Percentiles rank a stretch among this genome's conserved stretches.
phyloP scores from a whole-genome alignment of 2,113 vertebrate genomes.

The Atrichornis clamosus region DNA sequence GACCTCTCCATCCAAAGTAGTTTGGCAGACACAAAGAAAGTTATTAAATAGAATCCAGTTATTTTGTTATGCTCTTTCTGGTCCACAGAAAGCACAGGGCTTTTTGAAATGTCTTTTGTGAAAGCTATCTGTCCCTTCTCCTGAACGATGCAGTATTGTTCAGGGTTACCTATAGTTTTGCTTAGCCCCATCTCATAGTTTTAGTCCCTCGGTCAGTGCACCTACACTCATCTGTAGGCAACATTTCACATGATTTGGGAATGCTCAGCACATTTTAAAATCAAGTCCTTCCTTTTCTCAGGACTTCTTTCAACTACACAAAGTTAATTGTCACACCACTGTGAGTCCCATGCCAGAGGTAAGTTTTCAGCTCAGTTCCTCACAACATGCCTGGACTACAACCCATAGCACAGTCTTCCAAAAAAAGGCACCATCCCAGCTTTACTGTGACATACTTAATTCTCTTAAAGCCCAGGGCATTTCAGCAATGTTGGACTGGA shows the following conservation, averaged over 20 bases:
- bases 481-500: slow-evolving; percentile 1
- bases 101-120: background rate
- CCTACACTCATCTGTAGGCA: background rate
- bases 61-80: background rate
- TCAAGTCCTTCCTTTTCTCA: background rate
- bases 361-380: background rate
- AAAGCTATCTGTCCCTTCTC: background rate
- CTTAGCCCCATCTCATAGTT: background rate
- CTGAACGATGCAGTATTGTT: background rate
- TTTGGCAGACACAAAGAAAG: background rate
- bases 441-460: background rate
- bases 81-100: background rate
- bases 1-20: background rate
- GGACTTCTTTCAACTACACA: background rate
- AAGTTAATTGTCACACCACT: background rate
- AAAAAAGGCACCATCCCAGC: background rate
- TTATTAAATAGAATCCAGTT: background rate
- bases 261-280: background rate
- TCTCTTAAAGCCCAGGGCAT: background rate
- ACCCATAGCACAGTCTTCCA: background rate
- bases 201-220: background rate
- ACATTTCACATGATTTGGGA: background rate
- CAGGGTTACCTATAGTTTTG: background rate
- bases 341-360: background rate
- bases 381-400: slow-evolving; percentile 2